A percentile compares a stretch with the other conserved stretches of the same genome.
phyloP scores from a whole-genome alignment of 2,888 invertebrate species.

The Rhagium mordax region DNA sequence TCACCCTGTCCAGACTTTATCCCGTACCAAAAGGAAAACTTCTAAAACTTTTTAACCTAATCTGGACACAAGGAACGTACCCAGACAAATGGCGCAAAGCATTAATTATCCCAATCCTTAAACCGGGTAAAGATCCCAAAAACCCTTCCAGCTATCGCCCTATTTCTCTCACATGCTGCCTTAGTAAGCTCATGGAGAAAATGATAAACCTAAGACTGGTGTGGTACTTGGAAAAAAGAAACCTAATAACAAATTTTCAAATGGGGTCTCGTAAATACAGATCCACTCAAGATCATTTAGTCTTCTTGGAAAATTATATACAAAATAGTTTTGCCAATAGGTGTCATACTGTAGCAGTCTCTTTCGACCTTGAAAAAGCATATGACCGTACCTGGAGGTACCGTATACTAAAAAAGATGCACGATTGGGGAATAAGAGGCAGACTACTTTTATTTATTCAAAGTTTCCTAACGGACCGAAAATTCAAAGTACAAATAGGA shows the following conservation, averaged over 20 bases:
- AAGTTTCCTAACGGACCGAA: slow-evolving; percentile 14
- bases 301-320: background rate
- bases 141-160: background rate
- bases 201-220: slow-evolving; percentile 1
- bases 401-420: background rate
- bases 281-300: background rate
- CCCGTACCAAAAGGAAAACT: too few relatives aligned
- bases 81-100: background rate
- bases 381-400: background rate
- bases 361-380: slow-evolving; percentile 7
- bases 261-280: slow-evolving; percentile 10
- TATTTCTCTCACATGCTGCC: slow-evolving; percentile 1
- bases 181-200: slow-evolving; percentile 6
- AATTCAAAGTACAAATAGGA: slow-evolving; percentile 10
- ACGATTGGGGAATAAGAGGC: slow-evolving; percentile 37
- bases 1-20: too few relatives aligned
- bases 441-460: slow-evolving; percentile 26
- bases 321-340: background rate
- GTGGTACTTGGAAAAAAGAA: slow-evolving; percentile 1
- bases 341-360: background rate
- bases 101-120: background rate
- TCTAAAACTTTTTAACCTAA: too few relatives aligned
- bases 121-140: background rate
- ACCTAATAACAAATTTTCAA: background rate
- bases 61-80: too few relatives aligned